Conservation (phyloP, 2,888 invertebrate genomes). For the Patella ulyssiponensis region DNA sequence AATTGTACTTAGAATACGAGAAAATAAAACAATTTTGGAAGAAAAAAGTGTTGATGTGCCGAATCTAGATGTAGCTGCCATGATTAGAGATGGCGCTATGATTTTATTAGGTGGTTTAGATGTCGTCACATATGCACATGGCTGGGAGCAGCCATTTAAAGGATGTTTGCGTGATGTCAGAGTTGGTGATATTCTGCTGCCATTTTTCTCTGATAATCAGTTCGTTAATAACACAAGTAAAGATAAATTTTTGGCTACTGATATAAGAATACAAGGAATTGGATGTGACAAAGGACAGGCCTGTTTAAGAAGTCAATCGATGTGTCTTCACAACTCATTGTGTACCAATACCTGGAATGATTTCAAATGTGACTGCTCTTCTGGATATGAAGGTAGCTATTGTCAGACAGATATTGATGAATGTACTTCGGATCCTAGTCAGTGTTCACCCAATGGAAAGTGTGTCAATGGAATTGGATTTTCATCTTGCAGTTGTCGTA, state of each 20-base stretch:
- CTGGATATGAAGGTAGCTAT: slow-evolving; percentile 55
- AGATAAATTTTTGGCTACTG: slow-evolving; percentile 41
- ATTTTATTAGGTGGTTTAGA: slow-evolving; percentile 27
- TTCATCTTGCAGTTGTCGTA: slow-evolving; percentile 55
- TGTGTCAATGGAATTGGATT: slow-evolving; percentile 54
- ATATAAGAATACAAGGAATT: not conserved
- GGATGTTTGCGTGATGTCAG: slow-evolving; percentile 92
- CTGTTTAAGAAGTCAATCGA: slow-evolving; percentile 30
- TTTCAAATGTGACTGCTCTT: slow-evolving; percentile 61
- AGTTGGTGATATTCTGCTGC: slow-evolving; percentile 85
- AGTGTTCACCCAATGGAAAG: slow-evolving; percentile 42
- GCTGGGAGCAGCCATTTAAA: slow-evolving; percentile 73
- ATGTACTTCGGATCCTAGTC: slow-evolving; percentile 80
- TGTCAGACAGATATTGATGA: slow-evolving; percentile 81
- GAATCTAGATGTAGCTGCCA: slow-evolving; percentile 14
- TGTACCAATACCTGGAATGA: slow-evolving; percentile 62
- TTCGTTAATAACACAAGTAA: slow-evolving; percentile 52
- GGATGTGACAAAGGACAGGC: slow-evolving; percentile 10
- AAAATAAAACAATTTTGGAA: slow-evolving; percentile 14
- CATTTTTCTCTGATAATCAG: slow-evolving; percentile 81
- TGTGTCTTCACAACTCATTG: slow-evolving; percentile 81
- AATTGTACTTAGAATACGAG: slow-evolving; percentile 38
- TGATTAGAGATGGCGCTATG: slow-evolving; percentile 28
- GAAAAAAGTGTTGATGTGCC: not conserved
- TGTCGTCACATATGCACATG: not conserved